These are phyloP conservation scores for Crocallis elinguaria DNA, from an alignment of 2,888 invertebrate genomes.

Conservation along the genomic window DNA sequence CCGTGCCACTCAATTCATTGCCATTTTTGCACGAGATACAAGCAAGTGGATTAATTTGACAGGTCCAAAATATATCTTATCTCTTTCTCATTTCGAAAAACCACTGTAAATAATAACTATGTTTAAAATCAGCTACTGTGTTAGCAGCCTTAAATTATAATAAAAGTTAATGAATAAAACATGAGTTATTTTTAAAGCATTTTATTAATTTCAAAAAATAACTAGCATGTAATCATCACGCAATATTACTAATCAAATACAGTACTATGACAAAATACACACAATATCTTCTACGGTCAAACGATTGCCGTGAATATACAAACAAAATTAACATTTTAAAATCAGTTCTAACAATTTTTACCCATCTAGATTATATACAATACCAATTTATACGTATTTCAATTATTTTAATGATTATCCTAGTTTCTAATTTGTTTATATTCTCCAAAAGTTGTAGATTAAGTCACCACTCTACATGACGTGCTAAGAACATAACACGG, in stretches of 20 bases:
- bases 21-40: too few relatives aligned
- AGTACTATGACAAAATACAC: conserved; percentile 78
- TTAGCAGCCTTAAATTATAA: too few relatives aligned
- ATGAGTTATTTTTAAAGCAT: conserved; percentile 66
- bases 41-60: too few relatives aligned
- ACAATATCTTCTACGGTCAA: conserved; percentile 57
- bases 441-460: conserved; percentile 19
- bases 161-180: neutral
- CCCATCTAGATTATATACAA: conserved; percentile 67
- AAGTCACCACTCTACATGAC: conserved; percentile 7
- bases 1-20: too few relatives aligned
- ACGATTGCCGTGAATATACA: conserved; percentile 56
- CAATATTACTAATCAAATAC: conserved; percentile 76
- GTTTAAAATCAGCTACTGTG: too few relatives aligned
- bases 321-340: conserved; percentile 58
- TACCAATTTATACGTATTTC: conserved; percentile 63
- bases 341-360: conserved; percentile 71
- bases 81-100: too few relatives aligned
- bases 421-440: conserved; percentile 64
- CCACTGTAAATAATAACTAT: too few relatives aligned
- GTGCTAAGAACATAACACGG: too few relatives aligned
- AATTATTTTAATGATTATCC: conserved; percentile 66
- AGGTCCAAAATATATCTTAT: too few relatives aligned
- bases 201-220: conserved; percentile 83
- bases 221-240: conserved; percentile 80